These are phyloP conservation scores for Anarhynchus alexandrinus DNA, from an alignment of 2,113 vertebrate genomes.

Conservation along the genomic window DNA sequence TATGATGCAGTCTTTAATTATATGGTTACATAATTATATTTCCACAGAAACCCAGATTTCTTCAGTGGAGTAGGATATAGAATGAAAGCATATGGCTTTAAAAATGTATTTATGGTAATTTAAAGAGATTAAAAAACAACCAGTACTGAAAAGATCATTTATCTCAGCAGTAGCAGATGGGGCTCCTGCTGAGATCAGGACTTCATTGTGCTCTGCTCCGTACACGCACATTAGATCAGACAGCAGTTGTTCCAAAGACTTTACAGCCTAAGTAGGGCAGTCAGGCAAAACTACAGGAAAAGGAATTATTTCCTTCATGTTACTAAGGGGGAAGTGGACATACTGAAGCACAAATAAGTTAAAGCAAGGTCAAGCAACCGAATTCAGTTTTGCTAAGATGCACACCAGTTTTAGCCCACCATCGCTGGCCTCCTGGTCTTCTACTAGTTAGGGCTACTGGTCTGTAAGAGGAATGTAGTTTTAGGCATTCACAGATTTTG, in stretches of 20 bases:
- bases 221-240: conserved; percentile 59
- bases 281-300: conserved; percentile 8
- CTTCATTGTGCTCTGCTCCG: conserved; percentile 46
- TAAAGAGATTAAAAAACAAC: conserved; percentile 67
- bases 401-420: neutral
- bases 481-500: neutral
- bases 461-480: neutral
- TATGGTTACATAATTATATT: conserved; percentile 54
- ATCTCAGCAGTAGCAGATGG: conserved; percentile 66
- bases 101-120: conserved; percentile 70
- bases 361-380: conserved; percentile 7
- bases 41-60: conserved; percentile 51
- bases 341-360: neutral
- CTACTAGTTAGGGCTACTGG: neutral
- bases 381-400: neutral
- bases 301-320: conserved; percentile 8
- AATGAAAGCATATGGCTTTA: conserved; percentile 66
- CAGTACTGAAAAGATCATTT: conserved; percentile 67
- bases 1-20: conserved; percentile 50
- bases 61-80: conserved; percentile 30
- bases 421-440: neutral
- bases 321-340: neutral
- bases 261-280: conserved; percentile 49
- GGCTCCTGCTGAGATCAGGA: conserved; percentile 64
- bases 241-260: conserved; percentile 54